These are phyloP conservation scores for Drosophila sp. DNA, from an alignment of 1,140 invertebrate genomes.

Conservation along the genomic window DNA sequence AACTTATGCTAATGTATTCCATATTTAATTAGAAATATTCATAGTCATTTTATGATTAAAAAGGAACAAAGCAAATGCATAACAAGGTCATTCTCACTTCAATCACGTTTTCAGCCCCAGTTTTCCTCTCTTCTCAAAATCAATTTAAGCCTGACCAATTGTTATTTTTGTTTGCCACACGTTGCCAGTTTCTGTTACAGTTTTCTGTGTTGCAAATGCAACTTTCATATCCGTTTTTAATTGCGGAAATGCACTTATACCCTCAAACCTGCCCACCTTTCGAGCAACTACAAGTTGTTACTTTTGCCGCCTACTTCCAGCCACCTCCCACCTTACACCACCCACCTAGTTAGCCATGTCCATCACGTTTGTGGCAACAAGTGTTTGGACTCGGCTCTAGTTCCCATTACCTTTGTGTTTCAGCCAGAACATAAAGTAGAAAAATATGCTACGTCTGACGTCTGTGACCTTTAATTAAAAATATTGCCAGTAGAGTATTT, in stretches of 20 bases:
- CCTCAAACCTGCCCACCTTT: neutral
- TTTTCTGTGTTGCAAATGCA: conserved; percentile 32
- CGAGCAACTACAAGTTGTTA: neutral
- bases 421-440: conserved; percentile 6
- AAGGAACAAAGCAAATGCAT: neutral
- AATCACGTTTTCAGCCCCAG: conserved; percentile 25
- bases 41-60: neutral
- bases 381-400: conserved; percentile 33
- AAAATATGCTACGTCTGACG: conserved; percentile 5
- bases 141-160: conserved; percentile 46
- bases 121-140: conserved; percentile 7
- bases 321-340: neutral
- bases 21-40: neutral
- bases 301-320: neutral
- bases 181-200: conserved; percentile 34
- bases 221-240: conserved; percentile 68
- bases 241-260: conserved; percentile 76
- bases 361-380: conserved; percentile 76
- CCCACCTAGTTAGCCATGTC: conserved; percentile 35
- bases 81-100: conserved; percentile 21
- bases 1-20: neutral
- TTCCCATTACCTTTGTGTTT: neutral
- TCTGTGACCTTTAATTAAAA: conserved; percentile 49
- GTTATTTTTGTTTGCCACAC: conserved; percentile 38
- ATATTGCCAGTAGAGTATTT: conserved; percentile 19